These are phyloP conservation scores for Actinemys pallida DNA, from an alignment of 2,113 vertebrate species.

Conservation along the genomic window DNA sequence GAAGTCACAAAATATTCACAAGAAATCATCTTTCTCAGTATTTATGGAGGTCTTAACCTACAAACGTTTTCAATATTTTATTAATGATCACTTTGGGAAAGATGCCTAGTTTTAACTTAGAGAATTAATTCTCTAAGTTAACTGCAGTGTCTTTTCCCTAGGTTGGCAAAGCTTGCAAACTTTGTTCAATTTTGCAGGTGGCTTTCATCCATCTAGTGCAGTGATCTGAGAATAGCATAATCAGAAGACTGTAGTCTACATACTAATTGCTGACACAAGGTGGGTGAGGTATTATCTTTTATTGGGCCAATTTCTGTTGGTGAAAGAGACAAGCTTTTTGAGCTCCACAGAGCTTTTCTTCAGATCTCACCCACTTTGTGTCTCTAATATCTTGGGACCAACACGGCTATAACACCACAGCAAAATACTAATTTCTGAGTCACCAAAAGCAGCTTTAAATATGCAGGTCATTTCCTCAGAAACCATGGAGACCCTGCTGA, in stretches of 20 bases:
- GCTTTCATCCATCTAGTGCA: background rate
- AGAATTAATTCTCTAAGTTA: slow-evolving; percentile 30
- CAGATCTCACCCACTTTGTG: background rate
- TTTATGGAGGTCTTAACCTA: slow-evolving; percentile 46
- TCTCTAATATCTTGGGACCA: background rate
- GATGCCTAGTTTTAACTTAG: background rate
- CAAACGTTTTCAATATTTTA: slow-evolving; percentile 54
- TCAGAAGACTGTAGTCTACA: background rate
- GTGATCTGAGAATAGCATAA: background rate
- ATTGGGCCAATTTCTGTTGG: background rate
- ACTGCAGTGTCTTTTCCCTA: background rate
- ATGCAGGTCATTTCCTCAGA: background rate
- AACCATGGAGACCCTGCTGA: background rate
- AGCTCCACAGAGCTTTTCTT: background rate
- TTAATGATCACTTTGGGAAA: slow-evolving; percentile 51
- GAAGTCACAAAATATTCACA: too few relatives aligned
- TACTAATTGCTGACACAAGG: background rate
- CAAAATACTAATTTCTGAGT: background rate
- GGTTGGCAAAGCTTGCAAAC: background rate
- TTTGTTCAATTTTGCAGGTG: background rate
- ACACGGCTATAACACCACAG: background rate
- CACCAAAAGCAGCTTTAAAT: background rate
- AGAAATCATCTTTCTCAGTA: background rate
- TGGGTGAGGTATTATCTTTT: background rate
- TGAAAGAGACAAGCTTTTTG: background rate